Conservation (phyloP, 2,888 invertebrate species). For the Drosophila pseudotalamancana region DNA sequence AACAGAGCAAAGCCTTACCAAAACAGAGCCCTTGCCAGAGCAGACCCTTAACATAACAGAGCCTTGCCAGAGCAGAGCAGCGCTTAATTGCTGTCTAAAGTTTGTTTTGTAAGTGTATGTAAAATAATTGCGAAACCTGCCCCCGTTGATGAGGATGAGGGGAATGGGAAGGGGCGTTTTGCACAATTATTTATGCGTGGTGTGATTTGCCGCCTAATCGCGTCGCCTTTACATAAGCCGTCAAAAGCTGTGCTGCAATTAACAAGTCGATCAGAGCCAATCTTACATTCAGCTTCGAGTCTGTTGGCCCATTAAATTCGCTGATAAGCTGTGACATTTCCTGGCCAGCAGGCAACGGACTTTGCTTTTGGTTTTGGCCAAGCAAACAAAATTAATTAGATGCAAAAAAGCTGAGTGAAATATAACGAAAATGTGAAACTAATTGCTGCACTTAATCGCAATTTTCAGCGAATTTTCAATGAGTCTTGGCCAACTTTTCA, state of each 20-base stretch:
- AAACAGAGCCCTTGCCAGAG: too few species aligned
- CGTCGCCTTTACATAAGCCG: constrained; percentile 42
- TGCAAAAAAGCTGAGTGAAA: not conserved
- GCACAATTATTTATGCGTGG: constrained; percentile 55
- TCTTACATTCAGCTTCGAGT: constrained; percentile 11
- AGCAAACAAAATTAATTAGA: constrained; percentile 7
- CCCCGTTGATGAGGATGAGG: not conserved
- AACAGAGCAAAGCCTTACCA: too few species aligned
- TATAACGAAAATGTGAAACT: constrained; percentile 1
- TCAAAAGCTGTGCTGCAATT: constrained; percentile 30
- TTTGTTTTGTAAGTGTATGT: not conserved
- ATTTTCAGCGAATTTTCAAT: constrained; percentile 20
- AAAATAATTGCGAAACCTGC: not conserved
- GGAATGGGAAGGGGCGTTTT: constrained; percentile 8
- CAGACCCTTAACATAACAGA: too few species aligned
- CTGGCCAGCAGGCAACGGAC: constrained; percentile 15
- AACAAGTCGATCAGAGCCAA: constrained; percentile 27
- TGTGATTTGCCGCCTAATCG: constrained; percentile 50
- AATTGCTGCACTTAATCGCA: constrained; percentile 37
- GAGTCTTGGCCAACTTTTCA: not conserved
- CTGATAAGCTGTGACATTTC: constrained; percentile 43
- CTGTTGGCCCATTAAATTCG: constrained; percentile 32
- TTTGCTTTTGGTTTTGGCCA: constrained; percentile 9
- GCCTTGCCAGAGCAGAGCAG: too few species aligned
- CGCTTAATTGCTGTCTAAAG: too few species aligned